phyloP scores from a whole-genome alignment of 2,888 invertebrate species.

The Spodoptera littoralis region DNA sequence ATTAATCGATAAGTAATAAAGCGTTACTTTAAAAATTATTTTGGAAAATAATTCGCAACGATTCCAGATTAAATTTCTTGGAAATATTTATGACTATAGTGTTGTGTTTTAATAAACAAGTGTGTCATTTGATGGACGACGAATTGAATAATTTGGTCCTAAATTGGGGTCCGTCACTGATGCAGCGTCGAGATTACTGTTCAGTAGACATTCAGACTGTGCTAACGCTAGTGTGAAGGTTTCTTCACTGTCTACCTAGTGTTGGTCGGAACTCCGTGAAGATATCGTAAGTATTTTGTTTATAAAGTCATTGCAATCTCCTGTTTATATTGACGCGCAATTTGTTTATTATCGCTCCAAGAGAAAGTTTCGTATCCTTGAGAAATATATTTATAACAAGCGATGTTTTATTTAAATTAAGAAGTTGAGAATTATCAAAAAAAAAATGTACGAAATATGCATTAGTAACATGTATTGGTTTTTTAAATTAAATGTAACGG shows the following conservation, averaged over 20 bases:
- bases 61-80: no score
- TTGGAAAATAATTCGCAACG: no score
- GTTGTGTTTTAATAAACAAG: background rate
- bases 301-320: slow-evolving; percentile 12
- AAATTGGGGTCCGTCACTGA: slow-evolving; percentile 3
- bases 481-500: no score
- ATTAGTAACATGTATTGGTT: no score
- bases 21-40: background rate
- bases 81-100: no score
- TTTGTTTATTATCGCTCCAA: slow-evolving; percentile 10
- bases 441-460: no score
- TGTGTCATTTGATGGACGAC: background rate
- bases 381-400: background rate
- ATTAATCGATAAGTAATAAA: slow-evolving; percentile 4
- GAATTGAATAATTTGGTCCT: slow-evolving; percentile 16
- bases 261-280: slow-evolving; percentile 8
- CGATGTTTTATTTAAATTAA: no score
- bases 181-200: slow-evolving; percentile 15
- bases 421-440: no score
- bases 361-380: slow-evolving; percentile 15
- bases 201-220: slow-evolving; percentile 9
- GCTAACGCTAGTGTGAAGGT: slow-evolving; percentile 31
- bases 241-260: background rate
- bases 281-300: slow-evolving; percentile 35
- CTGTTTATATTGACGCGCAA: slow-evolving; percentile 16